A percentile compares a stretch with the other conserved stretches of the same genome.
Conservation (phyloP, 1,140 invertebrate species). For the Acromyrmex heyeri region DNA sequence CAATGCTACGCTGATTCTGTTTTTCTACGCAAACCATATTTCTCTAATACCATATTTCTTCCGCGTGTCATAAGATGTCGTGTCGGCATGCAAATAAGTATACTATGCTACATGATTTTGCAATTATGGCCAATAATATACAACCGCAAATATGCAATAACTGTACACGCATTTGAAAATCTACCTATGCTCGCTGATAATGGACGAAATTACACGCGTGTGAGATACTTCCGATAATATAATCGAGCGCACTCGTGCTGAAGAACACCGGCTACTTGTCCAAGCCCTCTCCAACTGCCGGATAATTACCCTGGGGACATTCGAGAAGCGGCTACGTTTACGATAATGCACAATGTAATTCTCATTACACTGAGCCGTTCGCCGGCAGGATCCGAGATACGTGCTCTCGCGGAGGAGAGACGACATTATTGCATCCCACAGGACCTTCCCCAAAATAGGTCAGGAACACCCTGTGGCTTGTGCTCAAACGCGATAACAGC, state of each 20-base stretch:
- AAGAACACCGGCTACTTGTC: constrained; percentile 56
- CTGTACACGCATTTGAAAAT: neutral
- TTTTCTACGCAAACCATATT: neutral
- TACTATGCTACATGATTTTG: neutral
- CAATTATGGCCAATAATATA: constrained; percentile 12
- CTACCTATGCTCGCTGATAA: constrained; percentile 1
- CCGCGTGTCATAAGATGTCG: neutral
- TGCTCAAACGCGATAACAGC: constrained; percentile 73
- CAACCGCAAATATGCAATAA: neutral
- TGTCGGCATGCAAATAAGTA: neutral
- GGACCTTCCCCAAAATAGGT: constrained; percentile 68
- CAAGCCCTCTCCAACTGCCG: neutral
- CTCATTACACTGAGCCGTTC: constrained; percentile 66
- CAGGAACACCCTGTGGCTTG: constrained; percentile 70
- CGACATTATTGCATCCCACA: constrained; percentile 67
- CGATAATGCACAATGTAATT: constrained; percentile 72
- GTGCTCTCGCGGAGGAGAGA: constrained; percentile 59
- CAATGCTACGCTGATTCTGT: neutral
- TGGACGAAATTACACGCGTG: neutral
- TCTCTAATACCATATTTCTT: neutral
- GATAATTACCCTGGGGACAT: constrained; percentile 55
- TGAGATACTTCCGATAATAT: constrained; percentile 31
- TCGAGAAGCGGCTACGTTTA: constrained; percentile 58
- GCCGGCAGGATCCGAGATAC: constrained; percentile 42
- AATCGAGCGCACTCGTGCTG: constrained; percentile 32